phyloP scores from a whole-genome alignment of 2,113 vertebrate species.

The Burhinus bistriatus region DNA sequence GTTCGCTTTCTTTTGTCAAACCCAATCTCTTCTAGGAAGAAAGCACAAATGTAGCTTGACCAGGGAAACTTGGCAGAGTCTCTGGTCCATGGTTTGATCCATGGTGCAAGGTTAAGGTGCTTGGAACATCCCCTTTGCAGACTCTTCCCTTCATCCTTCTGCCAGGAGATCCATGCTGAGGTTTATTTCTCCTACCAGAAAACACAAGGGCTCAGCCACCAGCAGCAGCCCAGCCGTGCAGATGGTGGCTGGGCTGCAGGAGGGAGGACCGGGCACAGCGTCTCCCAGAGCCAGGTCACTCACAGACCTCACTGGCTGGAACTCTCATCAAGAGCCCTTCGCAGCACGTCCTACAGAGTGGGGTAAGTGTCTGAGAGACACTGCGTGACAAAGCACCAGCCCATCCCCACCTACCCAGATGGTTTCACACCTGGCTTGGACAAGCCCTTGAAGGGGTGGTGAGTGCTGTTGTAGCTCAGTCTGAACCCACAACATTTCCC shows the following conservation, averaged over 20 bases:
- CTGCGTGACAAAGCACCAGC: not conserved
- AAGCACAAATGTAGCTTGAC: not conserved
- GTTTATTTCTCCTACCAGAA: not conserved
- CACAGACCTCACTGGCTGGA: not conserved
- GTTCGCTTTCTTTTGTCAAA: not conserved
- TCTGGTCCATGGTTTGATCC: not conserved
- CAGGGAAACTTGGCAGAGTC: not conserved
- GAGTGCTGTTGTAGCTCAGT: not conserved
- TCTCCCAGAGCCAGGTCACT: not conserved
- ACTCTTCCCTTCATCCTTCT: not conserved
- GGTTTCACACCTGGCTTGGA: not conserved
- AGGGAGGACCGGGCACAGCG: not conserved
- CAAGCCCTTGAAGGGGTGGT: not conserved
- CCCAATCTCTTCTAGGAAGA: not conserved
- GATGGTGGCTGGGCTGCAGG: not conserved
- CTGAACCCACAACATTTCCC: not conserved
- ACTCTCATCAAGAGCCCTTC: not conserved
- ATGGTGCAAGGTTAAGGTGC: not conserved
- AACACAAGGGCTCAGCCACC: not conserved
- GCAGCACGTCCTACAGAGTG: accelerated
- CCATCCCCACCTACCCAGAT: not conserved
- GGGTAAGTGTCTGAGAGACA: not conserved
- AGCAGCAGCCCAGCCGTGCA: not conserved
- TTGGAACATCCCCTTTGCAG: not conserved
- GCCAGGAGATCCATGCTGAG: not conserved